Conservation (phyloP, 2,888 invertebrate species). For the Diabrotica balteata region DNA sequence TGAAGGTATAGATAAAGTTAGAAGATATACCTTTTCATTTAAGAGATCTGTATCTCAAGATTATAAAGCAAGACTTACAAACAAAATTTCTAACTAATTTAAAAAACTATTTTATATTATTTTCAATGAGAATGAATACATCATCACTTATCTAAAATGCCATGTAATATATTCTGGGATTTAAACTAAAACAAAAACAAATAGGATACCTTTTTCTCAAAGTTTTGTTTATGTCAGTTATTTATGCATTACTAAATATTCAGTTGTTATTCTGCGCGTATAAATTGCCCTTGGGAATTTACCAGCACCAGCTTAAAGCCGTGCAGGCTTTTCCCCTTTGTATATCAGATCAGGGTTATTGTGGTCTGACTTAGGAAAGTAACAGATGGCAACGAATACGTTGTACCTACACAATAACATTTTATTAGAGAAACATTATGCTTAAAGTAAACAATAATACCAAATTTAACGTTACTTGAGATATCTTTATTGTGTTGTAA, state of each 20-base stretch:
- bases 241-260: slow-evolving; percentile 12
- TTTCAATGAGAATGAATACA: no score
- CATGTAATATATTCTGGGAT: no score
- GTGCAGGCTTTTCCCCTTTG: slow-evolving; percentile 17
- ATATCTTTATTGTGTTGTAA: slow-evolving; percentile 4
- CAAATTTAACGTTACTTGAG: neutral
- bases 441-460: slow-evolving; percentile 16
- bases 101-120: no score
- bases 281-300: slow-evolving; percentile 22
- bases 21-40: no score
- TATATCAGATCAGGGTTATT: slow-evolving; percentile 25
- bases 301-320: slow-evolving; percentile 14
- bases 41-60: no score
- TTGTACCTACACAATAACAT: slow-evolving; percentile 17
- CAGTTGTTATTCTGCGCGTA: slow-evolving; percentile 12
- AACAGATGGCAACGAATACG: slow-evolving; percentile 22
- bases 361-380: slow-evolving; percentile 24
- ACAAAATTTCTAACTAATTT: no score
- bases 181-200: no score
- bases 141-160: no score
- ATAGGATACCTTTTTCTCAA: no score
- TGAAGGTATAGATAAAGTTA: no score
- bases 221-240: neutral
- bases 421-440: slow-evolving; percentile 21
- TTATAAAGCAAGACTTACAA: no score